These are phyloP conservation scores for Carlito syrichta DNA, from an alignment of 2,113 vertebrate genomes.

Conservation along the genomic window DNA sequence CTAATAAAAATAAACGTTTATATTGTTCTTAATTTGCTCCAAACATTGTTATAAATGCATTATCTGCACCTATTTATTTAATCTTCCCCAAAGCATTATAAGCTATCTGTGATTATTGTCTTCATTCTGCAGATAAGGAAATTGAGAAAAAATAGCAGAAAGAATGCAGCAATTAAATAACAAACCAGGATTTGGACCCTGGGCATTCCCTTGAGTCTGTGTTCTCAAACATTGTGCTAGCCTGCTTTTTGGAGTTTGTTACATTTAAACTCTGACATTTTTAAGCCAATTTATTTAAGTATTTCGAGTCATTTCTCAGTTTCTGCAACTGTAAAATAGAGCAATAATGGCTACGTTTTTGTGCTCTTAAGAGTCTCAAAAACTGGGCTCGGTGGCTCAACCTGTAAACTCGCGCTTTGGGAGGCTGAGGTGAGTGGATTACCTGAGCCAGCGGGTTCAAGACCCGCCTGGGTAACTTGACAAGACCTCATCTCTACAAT, in stretches of 20 bases:
- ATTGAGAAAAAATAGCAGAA: not conserved
- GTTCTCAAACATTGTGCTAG: not conserved
- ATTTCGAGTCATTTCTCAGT: not conserved
- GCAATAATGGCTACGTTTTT: not conserved
- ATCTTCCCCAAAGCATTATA: not conserved
- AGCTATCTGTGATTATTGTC: not conserved
- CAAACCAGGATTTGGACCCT: not conserved
- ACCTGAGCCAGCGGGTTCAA: no score
- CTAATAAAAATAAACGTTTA: not conserved
- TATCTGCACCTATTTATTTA: not conserved
- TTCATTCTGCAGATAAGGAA: not conserved
- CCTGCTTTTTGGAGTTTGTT: no score
- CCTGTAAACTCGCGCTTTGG: no score
- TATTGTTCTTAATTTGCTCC: not conserved
- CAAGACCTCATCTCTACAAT: no score
- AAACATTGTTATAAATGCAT: not conserved
- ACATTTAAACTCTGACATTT: not conserved
- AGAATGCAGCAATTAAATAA: no score
- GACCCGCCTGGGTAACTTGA: no score
- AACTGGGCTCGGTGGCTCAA: no score
- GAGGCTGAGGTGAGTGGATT: no score
- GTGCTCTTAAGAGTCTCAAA: not conserved
- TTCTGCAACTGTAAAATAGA: not conserved
- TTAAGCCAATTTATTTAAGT: not conserved
- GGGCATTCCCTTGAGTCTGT: not conserved